Conservation (phyloP, 2,113 vertebrate genomes). For the Patagioenas fasciata region DNA sequence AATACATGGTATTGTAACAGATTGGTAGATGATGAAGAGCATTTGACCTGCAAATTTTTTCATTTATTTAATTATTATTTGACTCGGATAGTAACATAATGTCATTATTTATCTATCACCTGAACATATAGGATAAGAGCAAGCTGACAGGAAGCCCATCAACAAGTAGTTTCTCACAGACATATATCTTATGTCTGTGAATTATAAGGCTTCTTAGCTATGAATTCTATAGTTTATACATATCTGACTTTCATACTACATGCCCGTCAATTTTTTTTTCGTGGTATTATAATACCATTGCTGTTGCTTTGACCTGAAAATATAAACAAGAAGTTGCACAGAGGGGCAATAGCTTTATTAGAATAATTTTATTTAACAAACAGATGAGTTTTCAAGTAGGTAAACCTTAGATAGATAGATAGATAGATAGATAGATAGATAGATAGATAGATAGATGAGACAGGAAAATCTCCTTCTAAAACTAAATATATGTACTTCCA, state of each 20-base stretch:
- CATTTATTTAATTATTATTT: neutral
- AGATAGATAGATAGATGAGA: neutral
- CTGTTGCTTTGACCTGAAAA: neutral
- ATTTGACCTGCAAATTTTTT: neutral
- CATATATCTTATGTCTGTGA: neutral
- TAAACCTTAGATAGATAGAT: no score
- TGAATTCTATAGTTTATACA: neutral
- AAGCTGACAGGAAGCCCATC: neutral
- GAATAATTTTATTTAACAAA: neutral
- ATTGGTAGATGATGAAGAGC: neutral
- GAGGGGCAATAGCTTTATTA: neutral
- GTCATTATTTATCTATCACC: neutral
- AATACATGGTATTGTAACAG: neutral
- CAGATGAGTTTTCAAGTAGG: neutral
- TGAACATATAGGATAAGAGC: neutral
- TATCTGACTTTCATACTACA: neutral
- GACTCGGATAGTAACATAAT: neutral
- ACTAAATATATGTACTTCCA: neutral
- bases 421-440: no score
- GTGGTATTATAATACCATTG: neutral
- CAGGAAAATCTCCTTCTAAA: neutral
- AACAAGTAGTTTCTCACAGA: fast-evolving
- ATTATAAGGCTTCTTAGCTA: neutral
- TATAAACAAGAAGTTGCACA: neutral
- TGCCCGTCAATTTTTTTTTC: neutral